Base-by-base conservation (phyloP, 2,888 invertebrate species). In the Clitarchus hookeri region DNA sequence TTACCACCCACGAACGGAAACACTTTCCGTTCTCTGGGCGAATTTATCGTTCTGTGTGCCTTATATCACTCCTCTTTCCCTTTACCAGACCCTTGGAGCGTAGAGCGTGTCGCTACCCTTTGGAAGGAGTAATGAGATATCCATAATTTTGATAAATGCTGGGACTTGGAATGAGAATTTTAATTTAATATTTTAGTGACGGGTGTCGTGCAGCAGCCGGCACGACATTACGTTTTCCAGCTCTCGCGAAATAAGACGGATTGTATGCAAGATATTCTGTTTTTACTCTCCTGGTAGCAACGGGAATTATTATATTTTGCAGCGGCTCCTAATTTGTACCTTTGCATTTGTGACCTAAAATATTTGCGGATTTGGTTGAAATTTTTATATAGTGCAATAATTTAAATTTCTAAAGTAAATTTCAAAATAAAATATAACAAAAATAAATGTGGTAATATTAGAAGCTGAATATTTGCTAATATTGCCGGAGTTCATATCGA, bases 161-260 rank as follows among this genome's bases (percentile, higher is more conserved):
- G 65, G 65, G 65, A 65, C 65, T 6, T 19, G 65, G 16, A 65
- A 65, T 65, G 65, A 65, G 65, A 65, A 12, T 65, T 65, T 65
- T 65, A 65, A 65, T 65, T 65, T 65, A 65, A 65, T 65, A 65
- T 65, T 65, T 65, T 65, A 65, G 65, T 65, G 65, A 65, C 65
- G 65, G 65, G 65, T 65, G 65, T 65, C 65, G 23, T 19, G n/a
- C 23, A 8, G 65, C 65, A 65, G 65, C 65, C n/a, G 65, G 65
- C n/a, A 19, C 65, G 65, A 65, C 65, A 65, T 65, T 19, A 8
- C 65, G n/a, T 65, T n/a, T 65, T 19, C 65, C 65, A n/a, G n/a
- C n/a, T 65, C 65, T 19, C 8, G 19, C 65, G 65, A 65, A 65
- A 65, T 19, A 65, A 6, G 65, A 65, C 19, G 65, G 65, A 65